Conservation (phyloP, 2,113 vertebrate species). For the Pseudorectes ferrugineus region DNA sequence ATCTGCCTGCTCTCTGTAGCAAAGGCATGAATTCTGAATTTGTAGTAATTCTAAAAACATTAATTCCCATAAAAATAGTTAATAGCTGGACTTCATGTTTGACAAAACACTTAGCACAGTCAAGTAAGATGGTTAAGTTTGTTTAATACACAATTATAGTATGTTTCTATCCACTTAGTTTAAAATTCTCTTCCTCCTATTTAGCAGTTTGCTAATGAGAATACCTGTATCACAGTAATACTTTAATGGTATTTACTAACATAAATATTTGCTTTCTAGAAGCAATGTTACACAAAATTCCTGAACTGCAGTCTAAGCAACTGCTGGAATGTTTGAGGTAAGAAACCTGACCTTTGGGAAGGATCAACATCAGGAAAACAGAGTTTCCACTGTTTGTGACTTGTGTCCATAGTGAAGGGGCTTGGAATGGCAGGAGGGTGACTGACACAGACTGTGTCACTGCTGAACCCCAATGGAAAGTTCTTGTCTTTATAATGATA, state of each 20-base stretch:
- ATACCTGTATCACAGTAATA: slow-evolving; percentile 39
- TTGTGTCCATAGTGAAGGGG: slow-evolving; percentile 1
- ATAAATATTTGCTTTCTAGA: slow-evolving; percentile 68
- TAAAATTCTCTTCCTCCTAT: not conserved
- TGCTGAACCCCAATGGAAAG: not conserved
- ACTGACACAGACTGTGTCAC: not conserved
- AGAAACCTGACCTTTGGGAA: slow-evolving; percentile 46
- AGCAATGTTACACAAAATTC: slow-evolving; percentile 50
- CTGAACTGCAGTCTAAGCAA: slow-evolving; percentile 52
- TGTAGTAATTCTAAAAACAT: not conserved
- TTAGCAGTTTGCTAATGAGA: slow-evolving; percentile 38
- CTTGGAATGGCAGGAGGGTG: not conserved
- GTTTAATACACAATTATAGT: not conserved
- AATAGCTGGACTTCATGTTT: not conserved
- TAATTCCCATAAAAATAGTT: not conserved
- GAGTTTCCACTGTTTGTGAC: slow-evolving; percentile 36
- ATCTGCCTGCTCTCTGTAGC: not conserved
- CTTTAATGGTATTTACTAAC: slow-evolving; percentile 63
- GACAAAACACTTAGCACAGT: not conserved
- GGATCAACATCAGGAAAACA: slow-evolving; percentile 52
- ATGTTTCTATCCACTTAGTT: not conserved
- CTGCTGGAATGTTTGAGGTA: slow-evolving; percentile 57
- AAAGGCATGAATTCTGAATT: not conserved
- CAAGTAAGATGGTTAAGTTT: not conserved
- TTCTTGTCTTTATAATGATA: not conserved